Percentiles rank a stretch among this genome's conserved stretches.
Conservation (phyloP, 2,113 vertebrate genomes). For the Siphamia tubifer region DNA sequence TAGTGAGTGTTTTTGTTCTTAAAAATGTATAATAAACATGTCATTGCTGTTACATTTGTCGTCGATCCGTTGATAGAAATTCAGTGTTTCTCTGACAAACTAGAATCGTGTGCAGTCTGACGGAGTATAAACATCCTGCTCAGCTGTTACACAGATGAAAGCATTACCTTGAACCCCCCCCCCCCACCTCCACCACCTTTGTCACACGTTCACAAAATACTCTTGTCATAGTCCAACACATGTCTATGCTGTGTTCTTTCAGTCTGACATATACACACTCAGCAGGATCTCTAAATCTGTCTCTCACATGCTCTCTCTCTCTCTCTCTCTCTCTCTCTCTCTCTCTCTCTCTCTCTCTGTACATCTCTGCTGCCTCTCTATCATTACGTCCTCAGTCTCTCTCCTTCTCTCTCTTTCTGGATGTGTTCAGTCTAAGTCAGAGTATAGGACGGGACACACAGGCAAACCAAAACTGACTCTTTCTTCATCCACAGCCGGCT, state of each 20-base stretch:
- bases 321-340: neutral
- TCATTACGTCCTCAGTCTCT: conserved; percentile 11
- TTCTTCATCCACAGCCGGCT: conserved; percentile 32
- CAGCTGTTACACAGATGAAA: conserved; percentile 7
- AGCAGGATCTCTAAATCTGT: conserved; percentile 25
- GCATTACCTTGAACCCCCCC: neutral
- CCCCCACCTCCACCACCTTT: neutral
- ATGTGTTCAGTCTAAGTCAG: conserved; percentile 42
- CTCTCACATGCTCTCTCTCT: conserved; percentile 9
- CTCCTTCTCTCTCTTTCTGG: conserved; percentile 14
- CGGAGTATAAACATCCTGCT: neutral
- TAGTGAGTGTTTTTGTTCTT: too few species aligned
- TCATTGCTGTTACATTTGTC: too few species aligned
- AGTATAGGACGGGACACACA: conserved; percentile 41
- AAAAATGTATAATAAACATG: too few species aligned
- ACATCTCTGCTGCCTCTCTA: conserved; percentile 12
- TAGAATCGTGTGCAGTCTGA: neutral
- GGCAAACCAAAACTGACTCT: conserved; percentile 20
- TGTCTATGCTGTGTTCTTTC: neutral
- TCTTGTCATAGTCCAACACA: neutral
- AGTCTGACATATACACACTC: neutral
- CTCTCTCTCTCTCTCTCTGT: conserved; percentile 12
- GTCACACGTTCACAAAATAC: neutral
- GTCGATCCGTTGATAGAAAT: too few species aligned
- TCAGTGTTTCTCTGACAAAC: too few species aligned